phyloP scores from a whole-genome alignment of 1,140 invertebrate genomes.

The Procambarus virginalis region DNA sequence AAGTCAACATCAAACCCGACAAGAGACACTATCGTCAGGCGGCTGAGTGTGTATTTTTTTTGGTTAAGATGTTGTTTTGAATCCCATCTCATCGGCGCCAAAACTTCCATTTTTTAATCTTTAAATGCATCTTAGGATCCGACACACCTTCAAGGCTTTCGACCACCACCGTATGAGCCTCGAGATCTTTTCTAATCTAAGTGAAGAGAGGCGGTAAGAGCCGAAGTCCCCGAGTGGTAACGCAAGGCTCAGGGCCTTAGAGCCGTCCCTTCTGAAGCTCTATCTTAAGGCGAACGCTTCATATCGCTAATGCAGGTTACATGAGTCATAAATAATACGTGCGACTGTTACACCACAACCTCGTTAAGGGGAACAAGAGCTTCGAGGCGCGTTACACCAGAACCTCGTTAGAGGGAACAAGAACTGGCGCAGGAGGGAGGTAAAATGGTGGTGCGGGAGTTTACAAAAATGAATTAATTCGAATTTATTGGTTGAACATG shows the following conservation, averaged over 20 bases:
- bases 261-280: background rate
- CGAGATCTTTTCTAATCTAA: slow-evolving; percentile 18
- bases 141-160: slow-evolving; percentile 66
- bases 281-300: slow-evolving; percentile 52
- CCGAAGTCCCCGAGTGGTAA: background rate
- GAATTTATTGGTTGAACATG: slow-evolving; percentile 67
- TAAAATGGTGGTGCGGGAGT: background rate
- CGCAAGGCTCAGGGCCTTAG: slow-evolving; percentile 4
- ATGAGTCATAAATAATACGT: slow-evolving; percentile 65
- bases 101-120: slow-evolving; percentile 68
- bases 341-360: slow-evolving; percentile 67
- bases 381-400: slow-evolving; percentile 52
- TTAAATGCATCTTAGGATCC: slow-evolving; percentile 67
- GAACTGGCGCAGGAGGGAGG: slow-evolving; percentile 1
- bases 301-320: slow-evolving; percentile 68
- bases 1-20: slow-evolving; percentile 45
- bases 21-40: background rate
- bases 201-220: slow-evolving; percentile 7
- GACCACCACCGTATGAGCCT: slow-evolving; percentile 60
- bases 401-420: slow-evolving; percentile 66
- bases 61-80: slow-evolving; percentile 28
- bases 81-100: slow-evolving; percentile 68
- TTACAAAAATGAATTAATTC: slow-evolving; percentile 60
- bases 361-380: slow-evolving; percentile 64
- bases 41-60: no score